Percentiles rank a stretch among this genome's conserved stretches.
Evolutionary conservation across 2,797 vertebrate genomes (phyloP).

Genomic region (Neosilurus mollespiculum): DNA sequence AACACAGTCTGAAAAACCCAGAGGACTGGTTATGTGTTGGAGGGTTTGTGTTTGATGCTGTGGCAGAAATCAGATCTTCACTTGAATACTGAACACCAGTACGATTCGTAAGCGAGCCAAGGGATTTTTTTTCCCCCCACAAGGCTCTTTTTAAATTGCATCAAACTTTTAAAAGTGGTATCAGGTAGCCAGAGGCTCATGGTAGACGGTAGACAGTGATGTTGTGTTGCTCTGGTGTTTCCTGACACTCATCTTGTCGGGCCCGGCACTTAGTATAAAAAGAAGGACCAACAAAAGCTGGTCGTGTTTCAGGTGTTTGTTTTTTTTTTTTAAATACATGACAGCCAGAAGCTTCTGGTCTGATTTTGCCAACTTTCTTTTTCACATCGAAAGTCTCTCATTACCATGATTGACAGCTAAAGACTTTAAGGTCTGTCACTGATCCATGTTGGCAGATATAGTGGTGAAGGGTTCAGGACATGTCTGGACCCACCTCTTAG

Average conservation of each 20-base stretch:
- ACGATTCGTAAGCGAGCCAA: neutral
- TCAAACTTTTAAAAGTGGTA: slow-evolving; percentile 42
- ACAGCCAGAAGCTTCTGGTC: neutral
- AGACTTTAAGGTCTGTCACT: slow-evolving; percentile 22
- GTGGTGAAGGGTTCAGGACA: neutral
- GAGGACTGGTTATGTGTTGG: slow-evolving; percentile 22
- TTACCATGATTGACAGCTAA: slow-evolving; percentile 7
- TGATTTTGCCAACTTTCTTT: neutral
- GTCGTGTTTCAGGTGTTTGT: neutral
- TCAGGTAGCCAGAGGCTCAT: slow-evolving; percentile 1
- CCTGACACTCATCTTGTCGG: slow-evolving; percentile 5
- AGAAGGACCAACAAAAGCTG: neutral
- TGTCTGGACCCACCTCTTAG: neutral
- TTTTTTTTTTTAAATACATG: neutral
- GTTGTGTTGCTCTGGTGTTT: slow-evolving; percentile 30
- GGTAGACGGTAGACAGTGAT: slow-evolving; percentile 19
- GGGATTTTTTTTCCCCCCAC: neutral
- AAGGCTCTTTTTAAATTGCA: slow-evolving; percentile 29
- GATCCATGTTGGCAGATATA: slow-evolving; percentile 1
- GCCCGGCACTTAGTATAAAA: neutral
- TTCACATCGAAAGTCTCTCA: neutral
- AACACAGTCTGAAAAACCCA: slow-evolving; percentile 13
- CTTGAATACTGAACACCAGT: neutral
- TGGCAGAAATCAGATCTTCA: slow-evolving; percentile 24
- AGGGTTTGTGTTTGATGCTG: slow-evolving; percentile 5